Evolutionary conservation across 2,113 vertebrate genomes (phyloP).

Genomic region (Seriola dumerili): DNA sequence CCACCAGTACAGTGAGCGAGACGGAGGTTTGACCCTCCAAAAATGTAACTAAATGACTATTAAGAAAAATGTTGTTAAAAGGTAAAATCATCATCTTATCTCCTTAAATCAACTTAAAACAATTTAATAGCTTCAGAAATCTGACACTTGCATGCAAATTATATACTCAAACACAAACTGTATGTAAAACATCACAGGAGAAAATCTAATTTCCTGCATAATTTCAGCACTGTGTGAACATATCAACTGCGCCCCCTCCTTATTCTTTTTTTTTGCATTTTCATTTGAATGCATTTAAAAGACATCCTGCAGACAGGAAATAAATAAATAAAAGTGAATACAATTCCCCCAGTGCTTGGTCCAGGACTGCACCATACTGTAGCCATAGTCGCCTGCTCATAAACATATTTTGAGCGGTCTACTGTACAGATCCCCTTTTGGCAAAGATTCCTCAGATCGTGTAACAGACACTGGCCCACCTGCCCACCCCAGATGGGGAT

Average conservation of each 20-base stretch:
- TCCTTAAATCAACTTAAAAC: background rate
- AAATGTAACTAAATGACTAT: background rate
- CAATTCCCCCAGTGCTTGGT: slow-evolving; percentile 55
- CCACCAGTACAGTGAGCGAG: background rate
- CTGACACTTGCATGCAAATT: slow-evolving; percentile 9
- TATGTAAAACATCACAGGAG: slow-evolving; percentile 38
- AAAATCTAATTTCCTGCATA: slow-evolving; percentile 43
- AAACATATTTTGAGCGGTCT: slow-evolving; percentile 80
- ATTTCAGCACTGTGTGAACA: slow-evolving; percentile 25
- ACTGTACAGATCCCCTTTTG: slow-evolving; percentile 80
- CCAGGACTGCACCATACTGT: slow-evolving; percentile 78
- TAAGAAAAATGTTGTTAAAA: slow-evolving; percentile 5
- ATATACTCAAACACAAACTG: slow-evolving; percentile 11
- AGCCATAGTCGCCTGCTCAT: slow-evolving; percentile 70
- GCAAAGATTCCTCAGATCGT: slow-evolving; percentile 70
- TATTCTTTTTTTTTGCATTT: slow-evolving; percentile 29
- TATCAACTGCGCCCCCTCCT: background rate
- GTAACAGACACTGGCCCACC: slow-evolving; percentile 80
- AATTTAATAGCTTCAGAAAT: background rate
- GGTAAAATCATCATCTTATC: background rate
- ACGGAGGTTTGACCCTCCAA: background rate
- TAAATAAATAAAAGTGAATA: slow-evolving; percentile 60
- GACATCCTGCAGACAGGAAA: slow-evolving; percentile 35
- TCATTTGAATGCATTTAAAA: slow-evolving; percentile 49
- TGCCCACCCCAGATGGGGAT: slow-evolving; percentile 83